Percentiles rank a stretch among this genome's conserved stretches.
phyloP scores from a whole-genome alignment of 2,888 invertebrate species.

The Sepioteuthis lessoniana region DNA sequence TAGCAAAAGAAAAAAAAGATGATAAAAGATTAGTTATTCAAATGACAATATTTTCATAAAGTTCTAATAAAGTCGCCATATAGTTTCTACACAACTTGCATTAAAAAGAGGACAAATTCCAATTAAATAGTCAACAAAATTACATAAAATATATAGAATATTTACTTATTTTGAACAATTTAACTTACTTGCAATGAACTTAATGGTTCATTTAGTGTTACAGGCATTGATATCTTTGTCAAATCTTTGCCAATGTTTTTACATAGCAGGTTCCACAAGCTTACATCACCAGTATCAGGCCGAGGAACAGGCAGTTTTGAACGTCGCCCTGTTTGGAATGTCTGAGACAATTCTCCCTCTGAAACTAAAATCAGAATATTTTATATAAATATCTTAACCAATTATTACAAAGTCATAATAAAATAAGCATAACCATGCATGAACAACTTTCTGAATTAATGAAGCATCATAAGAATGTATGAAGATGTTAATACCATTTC shows the following conservation, averaged over 20 bases:
- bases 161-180: too few relatives aligned
- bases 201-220: constrained; percentile 88
- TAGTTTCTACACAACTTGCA: neutral
- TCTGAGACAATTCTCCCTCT: constrained; percentile 61
- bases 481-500: neutral
- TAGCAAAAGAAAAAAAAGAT: too few relatives aligned
- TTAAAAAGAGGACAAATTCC: neutral
- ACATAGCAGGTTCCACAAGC: constrained; percentile 79
- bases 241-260: constrained; percentile 91
- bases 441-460: neutral
- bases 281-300: constrained; percentile 83
- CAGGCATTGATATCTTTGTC: constrained; percentile 89
- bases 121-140: neutral
- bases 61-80: neutral
- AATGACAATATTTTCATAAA: too few relatives aligned
- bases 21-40: too few relatives aligned
- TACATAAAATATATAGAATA: neutral
- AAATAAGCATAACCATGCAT: too few relatives aligned
- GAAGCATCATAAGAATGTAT: neutral
- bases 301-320: constrained; percentile 83
- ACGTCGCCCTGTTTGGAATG: constrained; percentile 79
- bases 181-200: constrained; percentile 83
- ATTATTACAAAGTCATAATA: too few relatives aligned
- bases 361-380: constrained; percentile 57
- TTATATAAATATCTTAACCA: neutral